phyloP scores from a whole-genome alignment of 2,113 vertebrate species.

The Sciurus niger region DNA sequence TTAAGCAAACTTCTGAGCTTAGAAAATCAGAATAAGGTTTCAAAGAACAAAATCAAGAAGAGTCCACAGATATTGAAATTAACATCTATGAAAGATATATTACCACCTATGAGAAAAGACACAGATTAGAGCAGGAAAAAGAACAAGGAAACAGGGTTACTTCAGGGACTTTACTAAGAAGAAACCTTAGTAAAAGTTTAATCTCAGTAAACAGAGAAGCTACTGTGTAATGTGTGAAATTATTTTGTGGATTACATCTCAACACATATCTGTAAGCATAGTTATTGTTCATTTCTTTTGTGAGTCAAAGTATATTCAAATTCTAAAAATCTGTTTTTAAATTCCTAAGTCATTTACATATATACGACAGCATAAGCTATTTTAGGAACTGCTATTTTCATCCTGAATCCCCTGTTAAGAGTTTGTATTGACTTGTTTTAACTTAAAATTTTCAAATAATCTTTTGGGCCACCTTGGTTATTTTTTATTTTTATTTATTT shows the following conservation, averaged over 20 bases:
- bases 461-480: background rate
- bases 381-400: background rate
- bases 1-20: conserved; percentile 8
- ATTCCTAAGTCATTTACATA: background rate
- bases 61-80: background rate
- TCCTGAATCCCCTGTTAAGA: background rate
- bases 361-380: background rate
- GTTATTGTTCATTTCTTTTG: conserved; percentile 24
- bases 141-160: background rate
- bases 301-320: conserved; percentile 34
- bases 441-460: background rate
- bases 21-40: conserved; percentile 22
- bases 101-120: background rate
- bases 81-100: background rate
- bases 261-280: background rate
- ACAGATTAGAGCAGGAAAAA: background rate
- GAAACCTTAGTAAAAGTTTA: background rate
- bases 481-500: background rate
- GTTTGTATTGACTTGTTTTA: background rate
- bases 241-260: background rate
- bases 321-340: conserved; percentile 32
- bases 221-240: background rate
- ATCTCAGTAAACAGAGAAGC: background rate
- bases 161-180: background rate
- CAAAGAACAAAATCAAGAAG: background rate